Conservation (phyloP, 2,888 invertebrate genomes). For the Trichogramma dendrolimi region DNA sequence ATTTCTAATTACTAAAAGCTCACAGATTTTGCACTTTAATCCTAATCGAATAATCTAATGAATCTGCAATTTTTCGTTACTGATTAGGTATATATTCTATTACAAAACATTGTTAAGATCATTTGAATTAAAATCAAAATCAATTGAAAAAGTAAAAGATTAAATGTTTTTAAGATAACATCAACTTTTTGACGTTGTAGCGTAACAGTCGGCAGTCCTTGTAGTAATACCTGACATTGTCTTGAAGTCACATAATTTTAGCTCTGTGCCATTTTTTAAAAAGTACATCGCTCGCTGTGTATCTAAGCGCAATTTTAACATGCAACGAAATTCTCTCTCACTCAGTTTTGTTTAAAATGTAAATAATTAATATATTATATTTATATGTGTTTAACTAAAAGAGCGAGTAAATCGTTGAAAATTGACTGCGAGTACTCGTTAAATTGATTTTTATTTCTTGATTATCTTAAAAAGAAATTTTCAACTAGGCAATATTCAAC, state of each 20-base stretch:
- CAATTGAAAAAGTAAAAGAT: constrained; percentile 19
- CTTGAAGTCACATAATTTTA: constrained; percentile 32
- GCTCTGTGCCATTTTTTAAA: constrained; percentile 39
- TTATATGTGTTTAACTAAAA: background rate
- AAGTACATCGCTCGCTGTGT: no score
- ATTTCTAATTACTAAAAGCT: constrained; percentile 13
- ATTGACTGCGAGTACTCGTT: constrained; percentile 40
- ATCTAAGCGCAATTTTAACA: background rate
- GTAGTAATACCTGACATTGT: constrained; percentile 36
- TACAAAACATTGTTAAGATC: constrained; percentile 21
- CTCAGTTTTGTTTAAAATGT: constrained; percentile 8
- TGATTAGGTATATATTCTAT: constrained; percentile 21
- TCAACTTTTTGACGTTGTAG: constrained; percentile 33
- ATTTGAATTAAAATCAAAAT: constrained; percentile 21
- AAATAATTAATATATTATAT: constrained; percentile 3
- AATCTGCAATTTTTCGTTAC: constrained; percentile 17
- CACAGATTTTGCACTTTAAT: constrained; percentile 12
- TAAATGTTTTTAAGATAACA: constrained; percentile 20
- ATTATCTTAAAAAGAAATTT: constrained; percentile 18
- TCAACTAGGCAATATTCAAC: constrained; percentile 27
- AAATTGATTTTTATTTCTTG: background rate
- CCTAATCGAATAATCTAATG: constrained; percentile 20
- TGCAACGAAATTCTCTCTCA: constrained; percentile 11
- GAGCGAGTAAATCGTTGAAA: constrained; percentile 26
- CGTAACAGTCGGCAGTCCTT: constrained; percentile 44